phyloP scores from a whole-genome alignment of 1,140 invertebrate genomes.

The Adelges cooleyi region DNA sequence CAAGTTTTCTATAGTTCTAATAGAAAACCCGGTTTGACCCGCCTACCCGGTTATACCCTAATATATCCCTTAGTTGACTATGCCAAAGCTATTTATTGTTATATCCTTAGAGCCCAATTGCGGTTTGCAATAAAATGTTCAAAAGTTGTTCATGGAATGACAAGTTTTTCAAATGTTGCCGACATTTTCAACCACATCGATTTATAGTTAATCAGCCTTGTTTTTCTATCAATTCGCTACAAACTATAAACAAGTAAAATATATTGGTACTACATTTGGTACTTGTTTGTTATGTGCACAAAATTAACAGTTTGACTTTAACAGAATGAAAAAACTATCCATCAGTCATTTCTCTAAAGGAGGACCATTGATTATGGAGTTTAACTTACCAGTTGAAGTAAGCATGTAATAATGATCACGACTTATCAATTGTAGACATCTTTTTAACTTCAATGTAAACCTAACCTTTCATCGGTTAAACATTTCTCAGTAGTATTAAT shows the following conservation, averaged over 20 bases:
- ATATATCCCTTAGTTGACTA: too few species aligned
- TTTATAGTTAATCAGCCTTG: not conserved
- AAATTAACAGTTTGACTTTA: not conserved
- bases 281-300: not conserved
- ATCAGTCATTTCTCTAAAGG: not conserved
- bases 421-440: too few species aligned
- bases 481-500: too few species aligned
- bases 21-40: too few species aligned
- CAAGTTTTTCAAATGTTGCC: not conserved
- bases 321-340: constrained; percentile 1
- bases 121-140: not conserved
- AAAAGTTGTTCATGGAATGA: constrained; percentile 11
- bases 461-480: too few species aligned
- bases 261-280: not conserved
- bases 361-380: constrained; percentile 8
- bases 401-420: too few species aligned
- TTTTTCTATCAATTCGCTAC: constrained; percentile 15
- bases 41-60: too few species aligned
- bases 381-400: not conserved
- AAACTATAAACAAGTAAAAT: constrained; percentile 15
- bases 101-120: not conserved
- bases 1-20: too few species aligned
- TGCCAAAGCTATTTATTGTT: too few species aligned
- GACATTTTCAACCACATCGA: constrained; percentile 6
- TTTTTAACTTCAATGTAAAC: too few species aligned